A percentile compares a stretch with the other conserved stretches of the same genome.
Conservation (phyloP, 2,888 invertebrate species). For the Aethes cnicana region DNA sequence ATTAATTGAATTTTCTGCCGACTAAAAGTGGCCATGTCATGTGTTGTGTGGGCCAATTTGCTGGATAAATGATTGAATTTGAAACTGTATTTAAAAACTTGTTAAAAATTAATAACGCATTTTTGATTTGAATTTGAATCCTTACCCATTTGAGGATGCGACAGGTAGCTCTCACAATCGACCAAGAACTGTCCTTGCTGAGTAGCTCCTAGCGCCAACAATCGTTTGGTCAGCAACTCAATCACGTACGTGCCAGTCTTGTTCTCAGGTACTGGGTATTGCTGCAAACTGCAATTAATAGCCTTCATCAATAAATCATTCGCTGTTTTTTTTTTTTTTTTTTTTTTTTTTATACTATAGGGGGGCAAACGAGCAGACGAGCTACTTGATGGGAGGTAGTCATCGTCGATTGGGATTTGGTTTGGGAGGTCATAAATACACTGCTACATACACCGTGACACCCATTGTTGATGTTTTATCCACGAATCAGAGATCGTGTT, state of each 20-base stretch:
- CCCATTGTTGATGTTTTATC: conserved; percentile 75
- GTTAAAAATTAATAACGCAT: conserved; percentile 22
- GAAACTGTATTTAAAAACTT: no score
- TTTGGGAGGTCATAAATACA: no score
- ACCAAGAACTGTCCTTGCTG: conserved; percentile 95
- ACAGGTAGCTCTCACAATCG: conserved; percentile 96
- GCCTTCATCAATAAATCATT: not conserved
- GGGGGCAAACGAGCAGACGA: no score
- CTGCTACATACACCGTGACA: conserved; percentile 82
- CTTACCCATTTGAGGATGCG: conserved; percentile 87
- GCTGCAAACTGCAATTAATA: conserved; percentile 85
- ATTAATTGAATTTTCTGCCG: no score
- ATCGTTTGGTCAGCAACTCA: conserved; percentile 92
- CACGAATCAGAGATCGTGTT: conserved; percentile 28
- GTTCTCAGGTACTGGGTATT: conserved; percentile 93
- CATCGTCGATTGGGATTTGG: no score
- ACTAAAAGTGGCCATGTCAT: no score
- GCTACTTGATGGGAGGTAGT: no score
- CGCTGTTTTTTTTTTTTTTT: no score
- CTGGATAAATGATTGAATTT: no score
- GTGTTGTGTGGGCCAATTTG: no score
- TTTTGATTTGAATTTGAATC: not conserved
- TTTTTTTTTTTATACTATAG: no score
- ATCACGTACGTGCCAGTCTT: conserved; percentile 95
- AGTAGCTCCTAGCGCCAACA: conserved; percentile 92